phyloP scores from a whole-genome alignment of 2,113 vertebrate genomes.

The Centropus bengalensis region DNA sequence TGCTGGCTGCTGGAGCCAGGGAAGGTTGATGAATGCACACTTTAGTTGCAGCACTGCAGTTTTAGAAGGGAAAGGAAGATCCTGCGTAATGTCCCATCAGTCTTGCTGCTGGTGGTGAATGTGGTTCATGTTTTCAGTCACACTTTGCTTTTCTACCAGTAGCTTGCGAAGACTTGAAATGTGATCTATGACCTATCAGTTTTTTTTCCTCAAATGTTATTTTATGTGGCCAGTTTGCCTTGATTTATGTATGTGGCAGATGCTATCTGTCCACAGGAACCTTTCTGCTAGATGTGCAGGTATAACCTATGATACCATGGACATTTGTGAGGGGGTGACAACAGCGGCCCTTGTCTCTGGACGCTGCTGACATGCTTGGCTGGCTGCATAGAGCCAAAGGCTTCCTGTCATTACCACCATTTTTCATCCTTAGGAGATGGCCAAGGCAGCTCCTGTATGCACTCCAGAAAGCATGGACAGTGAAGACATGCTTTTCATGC shows the following conservation, averaged over 20 bases:
- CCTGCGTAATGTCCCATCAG: not conserved
- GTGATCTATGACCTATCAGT: not conserved
- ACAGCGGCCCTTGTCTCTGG: not conserved
- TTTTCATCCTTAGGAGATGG: conserved; percentile 81
- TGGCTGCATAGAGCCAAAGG: not conserved
- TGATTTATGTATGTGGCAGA: not conserved
- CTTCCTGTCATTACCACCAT: not conserved
- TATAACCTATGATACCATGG: not conserved
- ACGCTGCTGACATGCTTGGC: not conserved
- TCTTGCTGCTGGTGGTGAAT: not conserved
- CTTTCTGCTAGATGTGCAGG: not conserved
- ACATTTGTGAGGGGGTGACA: not conserved
- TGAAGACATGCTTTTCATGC: conserved; percentile 88
- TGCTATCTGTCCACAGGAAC: not conserved
- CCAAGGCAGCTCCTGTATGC: conserved; percentile 77
- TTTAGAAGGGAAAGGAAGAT: not conserved
- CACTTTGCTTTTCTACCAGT: not conserved
- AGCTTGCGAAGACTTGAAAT: not conserved
- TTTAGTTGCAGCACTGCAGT: not conserved
- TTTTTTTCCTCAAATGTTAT: not conserved
- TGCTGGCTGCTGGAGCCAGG: not conserved
- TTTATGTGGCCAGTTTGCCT: not conserved
- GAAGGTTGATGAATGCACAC: not conserved
- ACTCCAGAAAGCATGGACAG: conserved; percentile 86
- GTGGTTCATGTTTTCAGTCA: not conserved